Conservation (phyloP, 92 coral and sea anemone genomes). For the Scolanthus callimorphus region DNA sequence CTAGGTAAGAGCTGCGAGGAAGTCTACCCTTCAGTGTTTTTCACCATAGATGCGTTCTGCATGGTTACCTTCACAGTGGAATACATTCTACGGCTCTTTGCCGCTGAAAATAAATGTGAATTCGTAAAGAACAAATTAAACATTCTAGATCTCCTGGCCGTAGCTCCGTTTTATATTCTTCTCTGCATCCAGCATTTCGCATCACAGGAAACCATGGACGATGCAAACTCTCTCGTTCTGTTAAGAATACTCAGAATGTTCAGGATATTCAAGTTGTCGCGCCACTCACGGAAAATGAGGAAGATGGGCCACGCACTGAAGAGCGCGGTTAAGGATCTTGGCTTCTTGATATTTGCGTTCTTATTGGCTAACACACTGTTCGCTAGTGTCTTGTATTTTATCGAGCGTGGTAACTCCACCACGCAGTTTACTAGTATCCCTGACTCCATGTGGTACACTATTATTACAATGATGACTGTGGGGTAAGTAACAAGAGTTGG, state of each 20-base stretch:
- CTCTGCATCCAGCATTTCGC: conserved; percentile 37
- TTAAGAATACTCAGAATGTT: conserved; percentile 82
- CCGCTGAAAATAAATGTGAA: conserved; percentile 50
- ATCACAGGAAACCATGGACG: conserved; percentile 31
- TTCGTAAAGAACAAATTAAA: conserved; percentile 67
- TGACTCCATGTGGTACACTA: conserved; percentile 94
- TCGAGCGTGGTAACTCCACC: conserved; percentile 43
- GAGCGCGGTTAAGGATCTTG: conserved; percentile 79
- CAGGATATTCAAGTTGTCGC: conserved; percentile 81
- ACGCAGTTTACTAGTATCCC: conserved; percentile 76
- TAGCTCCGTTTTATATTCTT: conserved; percentile 72
- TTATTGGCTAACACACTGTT: conserved; percentile 74
- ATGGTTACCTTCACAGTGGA: conserved; percentile 79
- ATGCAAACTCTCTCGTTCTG: conserved; percentile 71
- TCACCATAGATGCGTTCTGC: conserved; percentile 64
- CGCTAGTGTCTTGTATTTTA: conserved; percentile 77
- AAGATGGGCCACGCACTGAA: conserved; percentile 77
- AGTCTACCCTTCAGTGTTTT: conserved; percentile 44
- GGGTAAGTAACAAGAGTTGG: too few relatives aligned
- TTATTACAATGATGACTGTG: conserved; percentile 96
- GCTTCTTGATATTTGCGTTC: conserved; percentile 85
- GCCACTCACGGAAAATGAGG: conserved; percentile 86
- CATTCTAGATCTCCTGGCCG: conserved; percentile 75
- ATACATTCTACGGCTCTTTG: conserved; percentile 73
- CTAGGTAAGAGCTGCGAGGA: conserved; percentile 58